phyloP scores from a whole-genome alignment of 2,113 vertebrate genomes.

The Mustelus asterias region DNA sequence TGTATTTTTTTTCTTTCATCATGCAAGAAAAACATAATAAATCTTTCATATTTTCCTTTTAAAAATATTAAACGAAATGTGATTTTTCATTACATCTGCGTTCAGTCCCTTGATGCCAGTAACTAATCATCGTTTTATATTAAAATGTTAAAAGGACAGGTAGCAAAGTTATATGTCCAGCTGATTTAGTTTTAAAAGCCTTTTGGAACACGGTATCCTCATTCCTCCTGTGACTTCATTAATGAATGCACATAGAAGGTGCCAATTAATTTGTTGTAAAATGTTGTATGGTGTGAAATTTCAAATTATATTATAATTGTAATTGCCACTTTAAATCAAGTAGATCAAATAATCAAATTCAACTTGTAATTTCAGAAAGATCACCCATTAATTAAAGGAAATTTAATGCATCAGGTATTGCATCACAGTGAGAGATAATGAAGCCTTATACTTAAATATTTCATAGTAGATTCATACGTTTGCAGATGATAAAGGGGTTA shows the following conservation, averaged over 20 bases:
- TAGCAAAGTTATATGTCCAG: background rate
- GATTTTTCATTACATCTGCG: background rate
- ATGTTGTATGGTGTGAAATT: slow-evolving; percentile 20
- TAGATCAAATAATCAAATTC: slow-evolving; percentile 27
- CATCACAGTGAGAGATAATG: slow-evolving; percentile 24
- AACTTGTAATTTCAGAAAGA: slow-evolving; percentile 11
- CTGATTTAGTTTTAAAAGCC: too few relatives aligned
- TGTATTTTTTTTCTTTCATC: background rate
- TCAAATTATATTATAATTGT: slow-evolving; percentile 10
- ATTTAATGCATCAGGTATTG: slow-evolving; percentile 28
- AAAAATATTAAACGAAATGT: background rate
- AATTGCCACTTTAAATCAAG: slow-evolving; percentile 33
- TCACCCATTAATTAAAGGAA: slow-evolving; percentile 27
- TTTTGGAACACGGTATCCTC: background rate
- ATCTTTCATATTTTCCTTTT: background rate
- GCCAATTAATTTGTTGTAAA: slow-evolving; percentile 27
- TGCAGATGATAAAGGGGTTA: background rate
- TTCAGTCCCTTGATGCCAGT: background rate
- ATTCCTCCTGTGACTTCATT: background rate
- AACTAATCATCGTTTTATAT: background rate
- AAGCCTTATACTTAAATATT: background rate
- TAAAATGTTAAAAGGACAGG: background rate
- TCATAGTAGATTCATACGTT: background rate
- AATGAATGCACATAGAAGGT: slow-evolving; percentile 5
- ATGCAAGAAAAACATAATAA: background rate